Evolutionary conservation across 2,888 invertebrate species (phyloP), one percentile per base, ranked within the genome.

Genomic region (Therioaphis trifolii): DNA sequence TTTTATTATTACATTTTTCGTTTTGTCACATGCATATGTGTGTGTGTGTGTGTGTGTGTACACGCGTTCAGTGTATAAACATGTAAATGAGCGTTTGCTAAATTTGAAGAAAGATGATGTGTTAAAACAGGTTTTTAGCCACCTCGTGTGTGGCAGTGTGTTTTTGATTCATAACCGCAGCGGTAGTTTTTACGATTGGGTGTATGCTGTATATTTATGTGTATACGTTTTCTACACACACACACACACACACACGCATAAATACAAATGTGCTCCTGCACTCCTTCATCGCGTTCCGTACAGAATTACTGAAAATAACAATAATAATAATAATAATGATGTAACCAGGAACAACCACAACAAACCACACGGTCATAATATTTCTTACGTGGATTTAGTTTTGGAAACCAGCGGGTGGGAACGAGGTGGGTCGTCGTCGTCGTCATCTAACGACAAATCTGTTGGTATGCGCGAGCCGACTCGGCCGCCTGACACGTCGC

Each of bases 101-200:
- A 77, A 77, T 24, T 49, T 43, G 46, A 12, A 49, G 5, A 66
- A 35, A 77, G 35, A 63, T n/a, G n/a, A n/a, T n/a, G 69, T 58
- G 63, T 82, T 29, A 46, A 63, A 82, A 82, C 80, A 61, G 80
- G 80, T 82, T 82, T 74, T 82, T n/a, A 35, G 49, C 46, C 80
- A 72, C 71, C 80, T 82, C 80, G 80, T 82, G 80, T 82, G 80
- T 82, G 80, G 80, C n/a, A n/a, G n/a, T 71, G 80, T 21, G 46
- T n/a, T n/a, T 82, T 82, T 82, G 80, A 82, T 82, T 82, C 80
- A 72, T 82, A 78, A 72, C 80, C 61, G 61, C 46, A 24, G 46
- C 72, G 72, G 63, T 63, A 29, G 21, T 72, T 82, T 72, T 72
- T 72, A 72, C 63, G 80, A 82, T 82, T 82, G 74, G 58, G 46